Conservation (phyloP, 2,797 vertebrate genomes). For the Rhinichthys osculus region DNA sequence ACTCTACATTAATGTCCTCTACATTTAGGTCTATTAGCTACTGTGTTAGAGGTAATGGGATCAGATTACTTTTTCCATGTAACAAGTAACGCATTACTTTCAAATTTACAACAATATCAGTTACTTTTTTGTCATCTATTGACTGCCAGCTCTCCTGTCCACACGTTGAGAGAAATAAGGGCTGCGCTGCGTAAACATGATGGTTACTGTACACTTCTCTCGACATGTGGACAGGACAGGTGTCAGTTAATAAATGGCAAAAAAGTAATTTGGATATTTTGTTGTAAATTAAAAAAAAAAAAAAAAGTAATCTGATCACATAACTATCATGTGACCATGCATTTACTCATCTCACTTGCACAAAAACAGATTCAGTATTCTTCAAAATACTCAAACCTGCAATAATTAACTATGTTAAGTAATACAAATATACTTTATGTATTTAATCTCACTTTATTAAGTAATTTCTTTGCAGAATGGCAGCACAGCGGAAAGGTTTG, state of each 20-base stretch:
- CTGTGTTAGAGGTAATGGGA: background rate
- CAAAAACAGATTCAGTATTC: background rate
- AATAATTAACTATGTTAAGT: background rate
- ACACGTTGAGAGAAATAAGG: too few species aligned
- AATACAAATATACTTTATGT: background rate
- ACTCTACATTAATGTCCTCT: background rate
- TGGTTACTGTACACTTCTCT: too few species aligned
- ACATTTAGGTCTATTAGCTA: background rate
- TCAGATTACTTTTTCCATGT: background rate
- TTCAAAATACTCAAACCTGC: background rate
- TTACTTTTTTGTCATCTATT: too few species aligned
- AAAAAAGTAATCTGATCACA: too few species aligned
- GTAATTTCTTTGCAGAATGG: background rate
- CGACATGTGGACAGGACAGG: too few species aligned
- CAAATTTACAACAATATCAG: too few species aligned
- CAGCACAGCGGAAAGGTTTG: background rate
- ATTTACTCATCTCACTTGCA: background rate
- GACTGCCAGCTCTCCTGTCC: too few species aligned
- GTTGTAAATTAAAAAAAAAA: too few species aligned
- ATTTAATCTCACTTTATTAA: background rate
- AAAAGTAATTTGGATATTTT: too few species aligned
- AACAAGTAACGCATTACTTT: too few species aligned
- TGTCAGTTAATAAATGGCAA: too few species aligned
- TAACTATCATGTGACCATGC: background rate
- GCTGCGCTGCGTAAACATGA: too few species aligned